Percentiles rank a stretch among this genome's conserved stretches.
Evolutionary conservation across 2,797 vertebrate genomes (phyloP).

Genomic region (Acanthopagrus latus): DNA sequence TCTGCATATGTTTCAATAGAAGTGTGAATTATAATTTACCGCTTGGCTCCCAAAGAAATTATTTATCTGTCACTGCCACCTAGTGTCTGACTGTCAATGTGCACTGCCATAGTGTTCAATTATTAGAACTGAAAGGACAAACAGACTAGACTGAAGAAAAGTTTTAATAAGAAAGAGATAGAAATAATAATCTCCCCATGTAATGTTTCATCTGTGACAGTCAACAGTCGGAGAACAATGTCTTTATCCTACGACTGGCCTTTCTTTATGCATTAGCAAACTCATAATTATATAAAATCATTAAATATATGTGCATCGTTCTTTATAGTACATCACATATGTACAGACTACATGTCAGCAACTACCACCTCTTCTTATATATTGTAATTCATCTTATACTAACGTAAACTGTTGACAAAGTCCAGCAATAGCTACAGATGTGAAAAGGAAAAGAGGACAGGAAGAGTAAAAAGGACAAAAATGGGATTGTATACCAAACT

Average conservation of each 20-base stretch:
- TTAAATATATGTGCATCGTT: too few species aligned
- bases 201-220: background rate
- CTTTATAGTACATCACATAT: too few species aligned
- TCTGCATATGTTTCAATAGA: background rate
- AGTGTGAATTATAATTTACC: background rate
- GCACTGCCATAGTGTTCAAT: background rate
- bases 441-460: background rate
- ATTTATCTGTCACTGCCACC: conserved; percentile 51
- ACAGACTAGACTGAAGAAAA: background rate
- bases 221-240: background rate
- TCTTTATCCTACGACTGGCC: background rate
- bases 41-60: background rate
- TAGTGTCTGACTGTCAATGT: conserved; percentile 23
- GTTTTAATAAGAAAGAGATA: background rate
- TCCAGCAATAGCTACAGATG: too few species aligned
- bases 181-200: background rate
- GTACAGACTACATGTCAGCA: background rate
- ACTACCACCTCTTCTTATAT: background rate
- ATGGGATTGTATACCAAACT: background rate
- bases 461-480: background rate
- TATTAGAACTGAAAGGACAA: background rate
- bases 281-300: too few species aligned
- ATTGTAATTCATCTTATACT: background rate
- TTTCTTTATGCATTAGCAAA: background rate
- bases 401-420: background rate